phyloP scores from a whole-genome alignment of 2,888 invertebrate species.

The Drosophila imparisetae region DNA sequence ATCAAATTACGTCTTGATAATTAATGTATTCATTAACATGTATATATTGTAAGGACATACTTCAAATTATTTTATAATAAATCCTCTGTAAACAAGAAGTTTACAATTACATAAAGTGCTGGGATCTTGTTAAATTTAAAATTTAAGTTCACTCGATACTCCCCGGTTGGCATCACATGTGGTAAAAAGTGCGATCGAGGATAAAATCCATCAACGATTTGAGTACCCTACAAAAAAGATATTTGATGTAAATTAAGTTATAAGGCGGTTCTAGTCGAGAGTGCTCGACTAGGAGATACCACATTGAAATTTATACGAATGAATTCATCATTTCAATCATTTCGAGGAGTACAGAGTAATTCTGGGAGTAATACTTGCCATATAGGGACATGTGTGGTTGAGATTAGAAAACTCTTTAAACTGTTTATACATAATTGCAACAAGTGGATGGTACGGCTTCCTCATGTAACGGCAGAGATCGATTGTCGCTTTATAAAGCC shows the following conservation, averaged over 20 bases:
- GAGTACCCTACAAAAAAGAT: neutral
- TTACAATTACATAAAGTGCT: neutral
- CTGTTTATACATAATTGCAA: rapidly evolving
- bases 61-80: neutral
- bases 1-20: neutral
- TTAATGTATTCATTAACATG: neutral
- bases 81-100: neutral
- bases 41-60: neutral
- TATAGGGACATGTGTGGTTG: neutral
- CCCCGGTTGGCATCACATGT: rapidly evolving
- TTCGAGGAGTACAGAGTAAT: neutral
- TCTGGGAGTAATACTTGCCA: neutral
- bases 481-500: rapidly evolving
- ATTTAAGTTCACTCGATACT: neutral
- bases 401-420: rapidly evolving
- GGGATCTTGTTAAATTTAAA: neutral
- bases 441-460: rapidly evolving
- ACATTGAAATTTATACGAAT: neutral
- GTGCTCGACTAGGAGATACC: neutral
- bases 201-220: neutral
- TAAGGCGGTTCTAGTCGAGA: neutral
- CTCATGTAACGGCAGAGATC: neutral
- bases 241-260: neutral
- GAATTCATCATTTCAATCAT: neutral
- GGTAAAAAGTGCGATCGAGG: rapidly evolving